Percentiles rank a stretch among this genome's conserved stretches.
Conservation (phyloP, 2,113 vertebrate genomes). For the Zosterops borbonicus region DNA sequence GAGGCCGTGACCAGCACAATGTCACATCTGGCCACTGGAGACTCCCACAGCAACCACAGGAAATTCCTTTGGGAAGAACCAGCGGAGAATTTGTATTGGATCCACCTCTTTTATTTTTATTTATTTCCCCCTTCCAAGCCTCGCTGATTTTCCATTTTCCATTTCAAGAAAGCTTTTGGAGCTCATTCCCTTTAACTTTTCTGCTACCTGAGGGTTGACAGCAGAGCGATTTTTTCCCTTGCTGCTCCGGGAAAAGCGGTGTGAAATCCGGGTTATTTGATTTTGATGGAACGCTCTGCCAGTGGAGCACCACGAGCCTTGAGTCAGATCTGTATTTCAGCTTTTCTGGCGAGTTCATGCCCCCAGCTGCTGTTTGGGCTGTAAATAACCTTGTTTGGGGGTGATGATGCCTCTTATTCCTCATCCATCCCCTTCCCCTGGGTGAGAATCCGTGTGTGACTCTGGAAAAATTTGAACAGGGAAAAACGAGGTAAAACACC, state of each 20-base stretch:
- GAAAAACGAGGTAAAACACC: neutral
- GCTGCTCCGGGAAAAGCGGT: neutral
- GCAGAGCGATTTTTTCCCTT: neutral
- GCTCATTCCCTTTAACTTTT: neutral
- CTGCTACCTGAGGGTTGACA: neutral
- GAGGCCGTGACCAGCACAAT: too few species aligned
- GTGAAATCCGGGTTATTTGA: neutral
- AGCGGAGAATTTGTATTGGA: rapidly evolving
- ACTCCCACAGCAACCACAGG: too few species aligned
- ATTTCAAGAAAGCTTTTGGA: neutral
- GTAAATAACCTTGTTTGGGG: neutral
- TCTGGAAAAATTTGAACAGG: rapidly evolving
- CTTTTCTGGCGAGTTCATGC: neutral
- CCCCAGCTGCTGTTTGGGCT: neutral
- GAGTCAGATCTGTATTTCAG: neutral
- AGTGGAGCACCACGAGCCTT: neutral
- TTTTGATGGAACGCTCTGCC: neutral
- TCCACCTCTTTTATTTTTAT: neutral
- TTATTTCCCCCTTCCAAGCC: neutral
- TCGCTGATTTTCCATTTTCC: neutral
- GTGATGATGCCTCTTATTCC: neutral
- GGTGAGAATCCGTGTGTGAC: neutral
- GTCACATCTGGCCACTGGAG: neutral
- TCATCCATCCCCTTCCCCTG: neutral
- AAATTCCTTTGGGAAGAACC: neutral